Evolutionary conservation across 2,888 invertebrate genomes (phyloP).

Genomic region (Meganola albula): DNA sequence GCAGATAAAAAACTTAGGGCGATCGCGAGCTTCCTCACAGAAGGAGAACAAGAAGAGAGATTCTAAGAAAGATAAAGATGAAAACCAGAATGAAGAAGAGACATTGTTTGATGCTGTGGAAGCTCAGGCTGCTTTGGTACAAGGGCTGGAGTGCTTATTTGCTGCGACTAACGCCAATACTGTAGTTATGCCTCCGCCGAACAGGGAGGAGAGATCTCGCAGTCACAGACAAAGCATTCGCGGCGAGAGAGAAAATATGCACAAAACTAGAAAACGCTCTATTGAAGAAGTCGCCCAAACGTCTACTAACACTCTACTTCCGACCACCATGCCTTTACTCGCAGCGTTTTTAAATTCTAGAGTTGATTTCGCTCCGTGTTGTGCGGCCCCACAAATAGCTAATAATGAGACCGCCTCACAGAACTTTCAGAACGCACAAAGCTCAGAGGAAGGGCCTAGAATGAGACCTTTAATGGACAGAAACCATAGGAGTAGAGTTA

Average conservation of each 20-base stretch:
- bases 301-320: constrained; percentile 81
- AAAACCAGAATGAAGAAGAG: constrained; percentile 61
- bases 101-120: constrained; percentile 68
- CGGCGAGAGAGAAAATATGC: constrained; percentile 60
- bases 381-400: constrained; percentile 41
- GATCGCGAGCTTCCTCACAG: constrained; percentile 77
- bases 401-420: constrained; percentile 43
- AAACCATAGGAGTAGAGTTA: constrained; percentile 68
- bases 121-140: constrained; percentile 77
- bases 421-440: constrained; percentile 37
- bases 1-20: constrained; percentile 77
- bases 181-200: constrained; percentile 66
- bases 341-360: constrained; percentile 81
- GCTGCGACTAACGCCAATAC: constrained; percentile 72
- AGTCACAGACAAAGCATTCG: constrained; percentile 61
- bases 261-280: constrained; percentile 70
- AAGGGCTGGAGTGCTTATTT: constrained; percentile 71
- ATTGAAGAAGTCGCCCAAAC: constrained; percentile 80
- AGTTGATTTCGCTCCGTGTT: constrained; percentile 73
- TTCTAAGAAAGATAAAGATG: constrained; percentile 64
- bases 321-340: constrained; percentile 79
- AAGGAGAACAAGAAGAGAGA: constrained; percentile 76
- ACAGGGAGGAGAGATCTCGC: constrained; percentile 57
- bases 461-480: constrained; percentile 69
- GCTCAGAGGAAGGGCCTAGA: constrained; percentile 54